These are phyloP conservation scores for Rhyacophila evoluta DNA, from an alignment of 2,888 invertebrate genomes.

Conservation along the genomic window DNA sequence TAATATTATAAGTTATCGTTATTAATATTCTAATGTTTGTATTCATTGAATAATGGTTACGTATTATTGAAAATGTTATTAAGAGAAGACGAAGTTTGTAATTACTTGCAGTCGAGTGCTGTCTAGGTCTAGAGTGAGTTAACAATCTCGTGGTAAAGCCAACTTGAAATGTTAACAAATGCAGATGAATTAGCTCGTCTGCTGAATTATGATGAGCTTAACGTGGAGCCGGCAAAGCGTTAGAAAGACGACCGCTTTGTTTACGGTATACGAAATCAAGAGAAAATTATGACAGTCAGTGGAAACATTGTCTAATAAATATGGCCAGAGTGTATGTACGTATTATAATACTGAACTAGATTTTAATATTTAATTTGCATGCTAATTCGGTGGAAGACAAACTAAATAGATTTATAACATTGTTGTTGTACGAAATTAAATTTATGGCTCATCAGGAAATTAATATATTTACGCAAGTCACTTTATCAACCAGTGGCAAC, in stretches of 20 bases:
- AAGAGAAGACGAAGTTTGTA: too few relatives aligned
- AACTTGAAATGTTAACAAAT: constrained; percentile 19
- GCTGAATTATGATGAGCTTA: constrained; percentile 14
- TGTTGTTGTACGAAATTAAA: not conserved
- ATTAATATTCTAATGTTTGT: too few relatives aligned
- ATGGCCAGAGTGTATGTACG: not conserved
- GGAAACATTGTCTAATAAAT: not conserved
- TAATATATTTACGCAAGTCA: too few relatives aligned
- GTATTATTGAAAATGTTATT: too few relatives aligned
- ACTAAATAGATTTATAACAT: not conserved
- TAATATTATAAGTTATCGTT: too few relatives aligned
- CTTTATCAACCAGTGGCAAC: too few relatives aligned
- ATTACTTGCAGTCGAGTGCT: too few relatives aligned
- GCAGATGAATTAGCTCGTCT: constrained; percentile 10
- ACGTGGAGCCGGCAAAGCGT: not conserved
- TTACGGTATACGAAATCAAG: constrained; percentile 8
- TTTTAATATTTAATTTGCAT: not conserved
- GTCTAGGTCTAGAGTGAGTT: not conserved
- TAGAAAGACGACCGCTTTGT: constrained; percentile 13
- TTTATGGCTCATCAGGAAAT: too few relatives aligned
- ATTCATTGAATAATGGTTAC: too few relatives aligned
- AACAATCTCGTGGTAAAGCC: constrained; percentile 5
- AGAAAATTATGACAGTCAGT: constrained; percentile 8
- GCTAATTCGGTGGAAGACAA: not conserved
- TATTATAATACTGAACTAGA: not conserved